Base-by-base conservation (phyloP, 2,888 invertebrate genomes). In the Lampropteryx suffumata region DNA sequence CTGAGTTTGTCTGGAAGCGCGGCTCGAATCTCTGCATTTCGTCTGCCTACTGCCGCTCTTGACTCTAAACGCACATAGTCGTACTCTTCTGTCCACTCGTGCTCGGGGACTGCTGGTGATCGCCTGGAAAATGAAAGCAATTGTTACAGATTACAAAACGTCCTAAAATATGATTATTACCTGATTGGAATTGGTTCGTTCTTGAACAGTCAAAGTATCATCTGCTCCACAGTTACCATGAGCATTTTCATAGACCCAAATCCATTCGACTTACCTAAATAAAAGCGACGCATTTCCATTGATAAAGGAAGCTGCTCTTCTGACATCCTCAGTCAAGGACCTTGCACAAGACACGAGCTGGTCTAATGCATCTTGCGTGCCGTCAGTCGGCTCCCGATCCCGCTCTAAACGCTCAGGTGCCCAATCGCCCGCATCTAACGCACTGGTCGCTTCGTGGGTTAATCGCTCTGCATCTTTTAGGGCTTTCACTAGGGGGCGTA, bases 41-140 rank as follows among this genome's bases (percentile, higher is more conserved):
- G 94, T 56, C 94, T 92, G 12, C 94, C 93, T 1, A 93, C 92
- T 24, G 92, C 91, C 59, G 95, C 93, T 68, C 94, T 93, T 1
- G 96, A 94, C 76, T 95, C 94, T 74, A 98, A 90, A 71, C 95
- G 95, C 36, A 98, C 97, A 76, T 98, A 98, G 81, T 98, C 98
- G 76, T 97, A 97, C 75, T 98, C 97, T 71, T 97, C 97, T 13
- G 93, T 91, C 92, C 94, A 94, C 50, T 94, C 94, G 60, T 91
- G 91, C 61, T 80, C 87, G 39, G 80, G 76, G 0, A 80, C 78
- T 51, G 83, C 72, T 26, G 82, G 82, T 33, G 89, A 85, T 44
- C 83, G 82, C 67, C 87, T 89, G 69, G 1, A 56, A 7, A 51
- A 50, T 27, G 17, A 8, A 43, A 1, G 14, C 8, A 24, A n/a